Evolutionary conservation across 92 coral and sea anemone genomes (phyloP).

Genomic region (Montipora capitata): DNA sequence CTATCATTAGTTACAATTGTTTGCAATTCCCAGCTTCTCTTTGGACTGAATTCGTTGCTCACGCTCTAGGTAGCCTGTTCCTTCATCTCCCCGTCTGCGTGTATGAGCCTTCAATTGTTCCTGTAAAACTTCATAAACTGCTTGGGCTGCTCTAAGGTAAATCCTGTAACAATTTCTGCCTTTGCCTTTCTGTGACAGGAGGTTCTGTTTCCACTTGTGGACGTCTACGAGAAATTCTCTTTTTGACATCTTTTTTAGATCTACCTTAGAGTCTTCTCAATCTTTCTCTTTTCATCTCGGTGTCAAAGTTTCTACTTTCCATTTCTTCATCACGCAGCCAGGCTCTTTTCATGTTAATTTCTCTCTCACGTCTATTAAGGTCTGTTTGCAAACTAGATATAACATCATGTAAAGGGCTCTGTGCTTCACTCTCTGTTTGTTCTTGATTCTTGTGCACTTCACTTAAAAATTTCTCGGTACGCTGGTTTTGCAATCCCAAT

Average conservation of each 20-base stretch:
- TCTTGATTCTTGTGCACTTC: constrained; percentile 39
- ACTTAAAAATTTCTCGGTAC: constrained; percentile 37
- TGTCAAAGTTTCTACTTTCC: constrained; percentile 34
- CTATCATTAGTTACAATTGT: constrained; percentile 41
- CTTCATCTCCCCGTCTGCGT: constrained; percentile 73
- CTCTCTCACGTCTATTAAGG: constrained; percentile 25
- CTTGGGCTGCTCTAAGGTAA: constrained; percentile 67
- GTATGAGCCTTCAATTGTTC: constrained; percentile 64
- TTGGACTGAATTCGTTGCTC: constrained; percentile 56
- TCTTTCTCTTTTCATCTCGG: constrained; percentile 37
- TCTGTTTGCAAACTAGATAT: constrained; percentile 45
- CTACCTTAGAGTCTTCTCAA: constrained; percentile 32
- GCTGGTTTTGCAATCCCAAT: constrained; percentile 54
- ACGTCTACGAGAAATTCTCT: constrained; percentile 31
- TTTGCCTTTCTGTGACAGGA: constrained; percentile 65
- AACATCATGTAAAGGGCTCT: constrained; percentile 22
- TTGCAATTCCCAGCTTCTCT: constrained; percentile 66
- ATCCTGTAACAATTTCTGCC: constrained; percentile 42
- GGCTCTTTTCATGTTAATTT: constrained; percentile 33
- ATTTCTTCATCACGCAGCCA: constrained; percentile 63
- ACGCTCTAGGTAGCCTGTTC: constrained; percentile 67
- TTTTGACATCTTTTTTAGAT: constrained; percentile 30
- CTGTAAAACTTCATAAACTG: constrained; percentile 62
- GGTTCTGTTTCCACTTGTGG: constrained; percentile 45
- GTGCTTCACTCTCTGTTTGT: constrained; percentile 34